Percentiles rank a stretch among this genome's conserved stretches.
These are phyloP conservation scores for Lemur catta DNA, from an alignment of 2,797 vertebrate species.

Conservation along the genomic window DNA sequence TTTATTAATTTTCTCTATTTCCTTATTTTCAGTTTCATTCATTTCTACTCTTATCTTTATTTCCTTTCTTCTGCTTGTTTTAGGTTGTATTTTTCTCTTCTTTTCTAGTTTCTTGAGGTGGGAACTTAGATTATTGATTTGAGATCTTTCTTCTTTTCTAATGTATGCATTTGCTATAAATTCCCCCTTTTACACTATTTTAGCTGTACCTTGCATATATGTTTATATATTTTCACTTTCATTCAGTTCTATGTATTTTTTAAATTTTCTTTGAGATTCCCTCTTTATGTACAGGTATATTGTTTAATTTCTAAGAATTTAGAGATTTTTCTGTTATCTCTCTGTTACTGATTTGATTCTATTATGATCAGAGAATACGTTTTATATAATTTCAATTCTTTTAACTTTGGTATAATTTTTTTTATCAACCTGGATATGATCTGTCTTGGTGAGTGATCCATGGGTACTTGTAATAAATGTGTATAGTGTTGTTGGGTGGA, in stretches of 20 bases:
- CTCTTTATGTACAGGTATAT: neutral
- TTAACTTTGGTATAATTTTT: neutral
- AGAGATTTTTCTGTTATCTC: neutral
- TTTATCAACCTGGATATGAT: neutral
- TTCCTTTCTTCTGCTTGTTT: neutral
- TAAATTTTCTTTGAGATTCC: neutral
- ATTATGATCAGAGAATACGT: neutral
- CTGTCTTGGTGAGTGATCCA: neutral
- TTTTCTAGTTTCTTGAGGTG: neutral
- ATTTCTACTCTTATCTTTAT: neutral
- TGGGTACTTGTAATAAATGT: neutral
- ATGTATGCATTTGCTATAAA: neutral
- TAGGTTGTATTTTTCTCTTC: neutral
- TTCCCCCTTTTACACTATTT: neutral
- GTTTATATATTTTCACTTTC: neutral
- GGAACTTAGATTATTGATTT: neutral
- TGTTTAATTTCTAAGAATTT: constrained; percentile 29
- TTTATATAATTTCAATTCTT: neutral
- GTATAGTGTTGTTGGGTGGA: neutral
- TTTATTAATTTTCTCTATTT: neutral
- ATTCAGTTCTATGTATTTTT: neutral
- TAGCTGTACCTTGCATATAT: neutral
- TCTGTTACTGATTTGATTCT: neutral
- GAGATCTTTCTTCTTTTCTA: neutral
- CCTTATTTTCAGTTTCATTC: neutral